These are phyloP conservation scores for Ecliptopera silaceata DNA, from an alignment of 2,888 invertebrate genomes.

Conservation along the genomic window DNA sequence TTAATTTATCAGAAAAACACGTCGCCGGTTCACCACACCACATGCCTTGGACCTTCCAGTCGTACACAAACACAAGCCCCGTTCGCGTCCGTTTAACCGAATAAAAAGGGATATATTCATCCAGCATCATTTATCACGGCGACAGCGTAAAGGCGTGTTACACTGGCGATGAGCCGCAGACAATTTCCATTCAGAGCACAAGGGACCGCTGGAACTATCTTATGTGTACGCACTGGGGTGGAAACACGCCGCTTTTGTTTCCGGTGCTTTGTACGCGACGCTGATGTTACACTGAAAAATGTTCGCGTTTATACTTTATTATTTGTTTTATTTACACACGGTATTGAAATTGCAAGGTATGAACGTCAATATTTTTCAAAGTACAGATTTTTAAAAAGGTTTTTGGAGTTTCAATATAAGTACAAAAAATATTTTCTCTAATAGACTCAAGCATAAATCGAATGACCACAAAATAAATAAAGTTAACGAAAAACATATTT, in stretches of 20 bases:
- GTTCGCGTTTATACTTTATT: too few species aligned
- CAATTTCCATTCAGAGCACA: constrained; percentile 47
- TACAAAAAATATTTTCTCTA: too few species aligned
- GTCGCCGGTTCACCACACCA: background rate
- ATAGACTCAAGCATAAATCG: too few species aligned
- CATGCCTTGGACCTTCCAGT: background rate
- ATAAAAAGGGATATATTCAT: constrained; percentile 28
- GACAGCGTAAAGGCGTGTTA: constrained; percentile 34
- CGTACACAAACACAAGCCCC: background rate
- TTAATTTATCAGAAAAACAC: background rate
- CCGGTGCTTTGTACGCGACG: background rate
- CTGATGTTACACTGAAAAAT: background rate
- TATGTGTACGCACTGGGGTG: constrained; percentile 29
- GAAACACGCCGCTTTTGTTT: background rate
- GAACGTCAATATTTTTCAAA: too few species aligned
- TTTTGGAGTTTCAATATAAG: too few species aligned
- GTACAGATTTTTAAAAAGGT: too few species aligned
- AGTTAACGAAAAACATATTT: too few species aligned
- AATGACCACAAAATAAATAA: too few species aligned
- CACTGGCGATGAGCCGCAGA: constrained; percentile 26
- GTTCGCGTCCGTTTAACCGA: constrained; percentile 3
- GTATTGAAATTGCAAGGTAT: too few species aligned
- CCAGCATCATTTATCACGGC: constrained; percentile 35
- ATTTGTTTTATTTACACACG: too few species aligned
- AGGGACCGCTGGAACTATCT: constrained; percentile 35